Evolutionary conservation across 1,140 invertebrate species (phyloP), one percentile per base, ranked within the genome.

Genomic region (Bombus affinis): DNA sequence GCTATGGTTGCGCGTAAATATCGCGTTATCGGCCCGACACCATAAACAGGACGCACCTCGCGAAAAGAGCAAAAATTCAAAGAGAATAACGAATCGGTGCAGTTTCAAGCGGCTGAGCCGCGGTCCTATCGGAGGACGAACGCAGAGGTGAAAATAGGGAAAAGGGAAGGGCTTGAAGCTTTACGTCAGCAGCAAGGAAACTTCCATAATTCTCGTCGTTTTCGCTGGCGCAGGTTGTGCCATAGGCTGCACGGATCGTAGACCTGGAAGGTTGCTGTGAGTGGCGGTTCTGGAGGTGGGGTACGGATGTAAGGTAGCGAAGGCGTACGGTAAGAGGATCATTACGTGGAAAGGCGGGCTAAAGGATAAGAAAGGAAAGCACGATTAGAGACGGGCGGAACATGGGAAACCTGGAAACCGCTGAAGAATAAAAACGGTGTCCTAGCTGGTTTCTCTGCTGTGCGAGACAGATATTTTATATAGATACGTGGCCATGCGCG

Each of bases 141-240:
- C 42, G 71, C 76, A 85, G 72, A 70, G 71, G 77, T 79, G 65
- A 62, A 59, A 59, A 44, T 71, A 59, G 42, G 65, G 59, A 66
- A 42, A 47, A 66, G 25, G 72, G 65, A 78, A n/a, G 79, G 74
- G 83, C 83, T 85, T 89, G 87, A 81, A 88, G 90, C 87, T 91
- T 90, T 90, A 85, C 89, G 86, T 82, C 83, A 79, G 89, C 83
- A 86, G 83, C 86, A 85, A 86, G 89, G 89, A 90, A 91, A 91
- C 90, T 91, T 91, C 87, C 89, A 90, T 90, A 90, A 91, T 91
- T 88, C 89, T 85, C 71, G 87, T 87, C 90, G 90, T 88, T 91
- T 88, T 81, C 88, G 89, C 86, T 82, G 70, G 86, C 88, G 80
- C 86, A 89, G 86, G 86, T 86, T 65, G 53, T 9, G 37, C 59